phyloP scores from a whole-genome alignment of 2,113 vertebrate species.

The Tichodroma muraria region DNA sequence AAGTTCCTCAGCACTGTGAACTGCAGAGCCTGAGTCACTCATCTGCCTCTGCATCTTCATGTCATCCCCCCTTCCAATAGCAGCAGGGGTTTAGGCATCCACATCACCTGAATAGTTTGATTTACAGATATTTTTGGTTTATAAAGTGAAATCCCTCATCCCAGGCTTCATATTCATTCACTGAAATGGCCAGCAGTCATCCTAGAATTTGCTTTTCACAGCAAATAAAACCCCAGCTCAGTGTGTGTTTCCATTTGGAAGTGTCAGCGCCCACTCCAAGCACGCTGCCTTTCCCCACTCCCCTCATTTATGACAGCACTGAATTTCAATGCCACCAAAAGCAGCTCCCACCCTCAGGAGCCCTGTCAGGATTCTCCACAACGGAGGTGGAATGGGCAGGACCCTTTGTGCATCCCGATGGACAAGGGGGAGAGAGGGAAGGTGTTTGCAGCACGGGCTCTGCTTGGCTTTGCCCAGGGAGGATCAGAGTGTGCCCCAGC shows the following conservation, averaged over 20 bases:
- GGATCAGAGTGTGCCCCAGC: fast-evolving
- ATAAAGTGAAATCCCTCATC: not conserved
- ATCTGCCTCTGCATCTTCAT: not conserved
- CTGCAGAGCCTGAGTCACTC: not conserved
- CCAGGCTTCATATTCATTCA: not conserved
- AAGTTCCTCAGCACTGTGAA: not conserved
- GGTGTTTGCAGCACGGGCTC: not conserved
- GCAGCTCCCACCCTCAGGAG: not conserved
- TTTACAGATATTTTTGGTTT: not conserved
- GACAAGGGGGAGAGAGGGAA: not conserved
- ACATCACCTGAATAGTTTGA: not conserved
- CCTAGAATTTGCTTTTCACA: not conserved
- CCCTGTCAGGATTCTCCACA: fast-evolving
- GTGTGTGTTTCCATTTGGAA: not conserved
- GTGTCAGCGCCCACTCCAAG: not conserved
- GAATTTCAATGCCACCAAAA: fast-evolving
- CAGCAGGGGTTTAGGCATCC: not conserved
- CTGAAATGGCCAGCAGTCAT: not conserved
- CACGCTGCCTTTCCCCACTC: not conserved
- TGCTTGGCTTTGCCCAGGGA: not conserved
- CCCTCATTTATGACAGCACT: fast-evolving
- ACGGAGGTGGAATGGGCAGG: not conserved
- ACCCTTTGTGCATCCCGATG: not conserved
- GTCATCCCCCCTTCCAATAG: fast-evolving
- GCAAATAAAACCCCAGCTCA: not conserved